Conservation (phyloP, 2,113 vertebrate species). For the Gulo gulo region DNA sequence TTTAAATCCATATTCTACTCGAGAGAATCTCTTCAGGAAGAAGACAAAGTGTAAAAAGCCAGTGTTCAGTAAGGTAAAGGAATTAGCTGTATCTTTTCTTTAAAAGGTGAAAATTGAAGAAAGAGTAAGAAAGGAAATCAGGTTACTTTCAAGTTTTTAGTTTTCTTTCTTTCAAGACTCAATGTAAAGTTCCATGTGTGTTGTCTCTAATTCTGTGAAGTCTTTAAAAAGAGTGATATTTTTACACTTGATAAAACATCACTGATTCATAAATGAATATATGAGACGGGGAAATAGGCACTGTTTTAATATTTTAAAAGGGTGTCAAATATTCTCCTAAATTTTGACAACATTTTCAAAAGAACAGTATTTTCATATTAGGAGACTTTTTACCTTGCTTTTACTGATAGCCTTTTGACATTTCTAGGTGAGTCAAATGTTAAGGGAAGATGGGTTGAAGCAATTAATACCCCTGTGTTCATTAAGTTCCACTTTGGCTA, state of each 20-base stretch:
- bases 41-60: slow-evolving; percentile 6
- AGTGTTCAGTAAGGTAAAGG: background rate
- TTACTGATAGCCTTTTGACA: background rate
- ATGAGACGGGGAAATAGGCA: background rate
- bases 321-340: slow-evolving; percentile 2
- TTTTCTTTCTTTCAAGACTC: slow-evolving; percentile 1
- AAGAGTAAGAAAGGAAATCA: background rate
- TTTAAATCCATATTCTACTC: background rate
- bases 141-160: background rate
- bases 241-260: background rate
- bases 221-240: background rate
- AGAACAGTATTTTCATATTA: background rate
- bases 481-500: background rate
- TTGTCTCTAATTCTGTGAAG: background rate
- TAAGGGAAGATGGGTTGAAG: background rate
- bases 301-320: slow-evolving; percentile 19
- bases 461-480: background rate
- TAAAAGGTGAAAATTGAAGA: background rate
- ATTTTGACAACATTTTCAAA: slow-evolving; percentile 1
- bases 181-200: background rate
- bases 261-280: background rate
- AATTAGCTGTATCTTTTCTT: background rate
- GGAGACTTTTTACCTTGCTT: background rate
- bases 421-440: background rate
- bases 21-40: background rate